Conservation (phyloP, 2,797 vertebrate genomes). For the Dryobates pubescens region DNA sequence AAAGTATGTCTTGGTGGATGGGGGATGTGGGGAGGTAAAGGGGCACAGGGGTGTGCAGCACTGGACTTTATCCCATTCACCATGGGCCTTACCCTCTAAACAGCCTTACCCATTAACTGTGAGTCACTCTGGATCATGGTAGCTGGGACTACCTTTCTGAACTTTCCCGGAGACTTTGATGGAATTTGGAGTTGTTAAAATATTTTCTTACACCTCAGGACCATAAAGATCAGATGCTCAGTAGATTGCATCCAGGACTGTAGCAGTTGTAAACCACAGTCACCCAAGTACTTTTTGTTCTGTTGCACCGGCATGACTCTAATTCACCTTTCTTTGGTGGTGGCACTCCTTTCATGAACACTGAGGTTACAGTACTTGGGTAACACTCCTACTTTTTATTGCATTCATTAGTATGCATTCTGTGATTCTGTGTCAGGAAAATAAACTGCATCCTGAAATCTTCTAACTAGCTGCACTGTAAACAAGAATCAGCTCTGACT, state of each 20-base stretch:
- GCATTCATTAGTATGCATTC: background rate
- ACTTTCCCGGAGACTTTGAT: background rate
- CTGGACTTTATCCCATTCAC: accelerated
- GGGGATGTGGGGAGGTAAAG: background rate
- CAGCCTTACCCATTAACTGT: background rate
- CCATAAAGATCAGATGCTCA: background rate
- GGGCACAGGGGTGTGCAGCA: accelerated
- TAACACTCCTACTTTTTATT: constrained; percentile 10
- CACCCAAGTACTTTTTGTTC: background rate
- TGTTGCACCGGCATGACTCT: background rate
- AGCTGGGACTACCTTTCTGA: background rate
- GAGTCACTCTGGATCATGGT: background rate
- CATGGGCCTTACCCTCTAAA: background rate
- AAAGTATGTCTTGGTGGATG: background rate
- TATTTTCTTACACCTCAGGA: background rate
- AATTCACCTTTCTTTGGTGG: background rate
- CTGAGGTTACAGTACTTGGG: background rate
- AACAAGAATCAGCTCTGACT: background rate
- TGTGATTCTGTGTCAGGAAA: background rate
- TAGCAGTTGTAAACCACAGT: background rate
- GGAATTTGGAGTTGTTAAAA: background rate
- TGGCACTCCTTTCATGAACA: background rate
- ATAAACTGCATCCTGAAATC: background rate
- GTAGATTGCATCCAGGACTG: background rate
- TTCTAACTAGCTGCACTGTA: background rate